Conservation (phyloP, 1,140 invertebrate species). For the Procambarus virginalis region DNA sequence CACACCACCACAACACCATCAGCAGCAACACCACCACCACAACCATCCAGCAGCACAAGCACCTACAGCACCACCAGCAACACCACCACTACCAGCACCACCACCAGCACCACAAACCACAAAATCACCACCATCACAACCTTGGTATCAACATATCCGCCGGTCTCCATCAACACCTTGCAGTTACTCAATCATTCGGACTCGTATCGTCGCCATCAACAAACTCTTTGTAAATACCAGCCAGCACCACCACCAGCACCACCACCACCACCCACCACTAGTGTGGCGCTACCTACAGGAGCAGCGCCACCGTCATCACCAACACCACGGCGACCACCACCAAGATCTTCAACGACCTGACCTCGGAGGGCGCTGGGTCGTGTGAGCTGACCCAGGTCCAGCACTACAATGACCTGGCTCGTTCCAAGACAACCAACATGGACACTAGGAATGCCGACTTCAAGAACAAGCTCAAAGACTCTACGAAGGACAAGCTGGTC, state of each 20-base stretch:
- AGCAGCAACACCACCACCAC: not conserved
- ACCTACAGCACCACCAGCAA: not conserved
- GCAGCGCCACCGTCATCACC: not conserved
- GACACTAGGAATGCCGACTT: constrained; percentile 23
- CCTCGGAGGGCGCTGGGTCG: constrained; percentile 50
- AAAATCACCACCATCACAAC: not conserved
- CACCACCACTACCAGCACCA: not conserved
- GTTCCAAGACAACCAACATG: constrained; percentile 62
- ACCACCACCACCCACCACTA: not conserved
- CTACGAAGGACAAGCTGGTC: too few relatives aligned
- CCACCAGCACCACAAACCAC: not conserved
- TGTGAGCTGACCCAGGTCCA: constrained; percentile 55
- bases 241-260: not conserved
- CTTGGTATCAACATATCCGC: not conserved
- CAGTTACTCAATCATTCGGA: not conserved
- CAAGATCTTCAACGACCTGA: constrained; percentile 66
- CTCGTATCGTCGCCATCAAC: too few relatives aligned
- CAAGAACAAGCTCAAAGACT: constrained; percentile 12
- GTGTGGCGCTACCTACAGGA: not conserved
- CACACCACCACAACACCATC: not conserved
- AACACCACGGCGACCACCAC: constrained; percentile 62
- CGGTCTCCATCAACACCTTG: not conserved
- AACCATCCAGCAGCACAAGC: too few relatives aligned
- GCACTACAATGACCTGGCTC: constrained; percentile 64
- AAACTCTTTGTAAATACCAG: too few relatives aligned